Base-by-base conservation (phyloP, 2,888 invertebrate genomes). In the Epinotia bilunana region DNA sequence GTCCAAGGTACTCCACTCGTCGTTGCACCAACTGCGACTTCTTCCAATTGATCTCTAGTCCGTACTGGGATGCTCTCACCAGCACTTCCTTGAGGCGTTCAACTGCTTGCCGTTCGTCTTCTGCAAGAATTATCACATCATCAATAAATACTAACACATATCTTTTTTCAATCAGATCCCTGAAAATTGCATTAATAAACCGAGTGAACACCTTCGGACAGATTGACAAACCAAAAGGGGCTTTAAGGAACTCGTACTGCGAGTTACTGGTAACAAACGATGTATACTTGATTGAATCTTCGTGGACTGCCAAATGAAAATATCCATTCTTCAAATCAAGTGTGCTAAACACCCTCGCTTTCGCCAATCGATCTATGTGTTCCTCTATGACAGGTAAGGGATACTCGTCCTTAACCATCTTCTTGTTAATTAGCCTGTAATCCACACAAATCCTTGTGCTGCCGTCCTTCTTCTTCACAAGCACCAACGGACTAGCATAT, bases 401-500 rank as follows among this genome's bases (percentile, higher is more conserved):
- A 57, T 57, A 57, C 18, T 57, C 57, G 18, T 57, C 57, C 58
- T 57, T 16, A 7, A 43, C 20, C 63, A 63, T 63, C 46, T 63
- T 43, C 18, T 20, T 63, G n/a, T 63, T 63, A 9, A 63, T 43
- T 12, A 18, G 39, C 43, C 63, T 63, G 12, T 63, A 63, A 63
- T 63, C 63, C 11, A 63, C 63, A 43, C 63, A 63, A n/a, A 63
- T 64, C 20, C 49, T 46, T 7, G 46, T 64, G 13, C 64, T 64
- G 28, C 65, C 53, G n/a, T 53, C 49, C 20, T 53, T 65, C 28
- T 65, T 65, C 28, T 53, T 65, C n/a, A 65, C 43, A 4, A 39
- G 57, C 13, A 68, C 68, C 16, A 65, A 53, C 3, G 65, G 65
- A 65, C 65, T 65, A 65, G 65, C 65, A 28, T 46, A 65, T 55